Percentiles rank a stretch among this genome's conserved stretches.
phyloP scores from a whole-genome alignment of 2,797 vertebrate genomes.

The Crenuchus spilurus region DNA sequence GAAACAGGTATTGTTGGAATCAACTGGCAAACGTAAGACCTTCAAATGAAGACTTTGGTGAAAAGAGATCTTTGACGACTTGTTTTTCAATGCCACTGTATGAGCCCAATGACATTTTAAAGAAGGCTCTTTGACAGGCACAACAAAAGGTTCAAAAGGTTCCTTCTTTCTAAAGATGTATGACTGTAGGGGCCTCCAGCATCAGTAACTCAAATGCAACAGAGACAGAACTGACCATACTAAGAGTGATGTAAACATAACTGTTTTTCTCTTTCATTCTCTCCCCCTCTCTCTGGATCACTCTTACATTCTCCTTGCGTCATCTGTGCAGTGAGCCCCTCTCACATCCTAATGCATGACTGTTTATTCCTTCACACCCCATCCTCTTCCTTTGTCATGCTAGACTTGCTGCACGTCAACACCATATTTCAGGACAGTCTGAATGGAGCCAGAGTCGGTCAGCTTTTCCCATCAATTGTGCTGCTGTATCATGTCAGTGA shows the following conservation, averaged over 20 bases:
- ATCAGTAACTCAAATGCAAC: not conserved
- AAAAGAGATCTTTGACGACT: not conserved
- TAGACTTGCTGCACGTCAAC: not conserved
- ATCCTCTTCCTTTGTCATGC: not conserved
- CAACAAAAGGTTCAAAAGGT: not conserved
- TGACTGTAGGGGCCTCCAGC: not conserved
- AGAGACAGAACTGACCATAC: conserved; percentile 1
- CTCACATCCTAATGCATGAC: conserved; percentile 51
- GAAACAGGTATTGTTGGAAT: not conserved
- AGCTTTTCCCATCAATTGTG: not conserved
- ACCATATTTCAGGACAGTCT: not conserved
- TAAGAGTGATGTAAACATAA: not conserved
- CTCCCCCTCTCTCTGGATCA: conserved; percentile 7
- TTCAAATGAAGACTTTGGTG: too few relatives aligned
- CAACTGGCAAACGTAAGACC: not conserved
- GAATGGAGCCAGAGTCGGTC: not conserved
- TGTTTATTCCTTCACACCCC: conserved; percentile 33
- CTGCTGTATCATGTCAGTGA: not conserved
- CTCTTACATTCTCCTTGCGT: conserved; percentile 74
- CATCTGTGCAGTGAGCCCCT: conserved; percentile 65
- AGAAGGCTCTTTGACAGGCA: conserved; percentile 1
- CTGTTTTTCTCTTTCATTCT: not conserved
- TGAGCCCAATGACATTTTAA: conserved; percentile 8
- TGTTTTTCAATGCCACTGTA: not conserved
- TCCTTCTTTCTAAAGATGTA: not conserved